A percentile compares a stretch with the other conserved stretches of the same genome.
These are phyloP conservation scores for Oxyura jamaicensis DNA, from an alignment of 2,113 vertebrate species.

Conservation along the genomic window DNA sequence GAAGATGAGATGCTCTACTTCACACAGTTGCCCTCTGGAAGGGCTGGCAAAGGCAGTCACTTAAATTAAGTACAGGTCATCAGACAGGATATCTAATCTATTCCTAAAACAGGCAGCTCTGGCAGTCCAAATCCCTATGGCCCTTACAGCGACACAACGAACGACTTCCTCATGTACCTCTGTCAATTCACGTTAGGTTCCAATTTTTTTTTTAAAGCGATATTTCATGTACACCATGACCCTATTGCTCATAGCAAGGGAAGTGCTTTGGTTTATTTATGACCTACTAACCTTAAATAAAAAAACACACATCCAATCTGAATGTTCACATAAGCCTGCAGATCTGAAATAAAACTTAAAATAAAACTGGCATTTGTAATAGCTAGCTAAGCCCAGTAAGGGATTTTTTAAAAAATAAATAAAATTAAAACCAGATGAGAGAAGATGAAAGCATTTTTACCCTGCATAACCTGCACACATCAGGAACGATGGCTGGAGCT, in stretches of 20 bases:
- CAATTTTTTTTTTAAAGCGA: constrained; percentile 45
- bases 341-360: constrained; percentile 61
- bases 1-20: constrained; percentile 79
- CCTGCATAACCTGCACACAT: constrained; percentile 24
- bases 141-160: constrained; percentile 61
- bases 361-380: constrained; percentile 59
- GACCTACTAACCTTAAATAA: constrained; percentile 75
- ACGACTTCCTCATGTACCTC: constrained; percentile 78
- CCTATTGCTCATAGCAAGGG: constrained; percentile 73
- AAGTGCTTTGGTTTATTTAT: constrained; percentile 81
- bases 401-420: not conserved
- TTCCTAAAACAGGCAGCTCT: constrained; percentile 75
- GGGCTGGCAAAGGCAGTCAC: constrained; percentile 84
- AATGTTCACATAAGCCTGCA: constrained; percentile 47
- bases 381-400: not conserved
- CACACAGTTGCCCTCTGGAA: constrained; percentile 84
- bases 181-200: constrained; percentile 81
- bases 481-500: not conserved
- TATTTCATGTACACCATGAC: constrained; percentile 66
- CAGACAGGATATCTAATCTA: constrained; percentile 77
- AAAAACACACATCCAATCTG: constrained; percentile 11
- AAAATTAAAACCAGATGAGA: constrained; percentile 51
- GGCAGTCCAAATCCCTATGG: constrained; percentile 74
- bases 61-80: constrained; percentile 89
- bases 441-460: constrained; percentile 59